A percentile compares a stretch with the other conserved stretches of the same genome.
Conservation (phyloP, 2,797 vertebrate genomes). For the Rhynchotus rufescens region DNA sequence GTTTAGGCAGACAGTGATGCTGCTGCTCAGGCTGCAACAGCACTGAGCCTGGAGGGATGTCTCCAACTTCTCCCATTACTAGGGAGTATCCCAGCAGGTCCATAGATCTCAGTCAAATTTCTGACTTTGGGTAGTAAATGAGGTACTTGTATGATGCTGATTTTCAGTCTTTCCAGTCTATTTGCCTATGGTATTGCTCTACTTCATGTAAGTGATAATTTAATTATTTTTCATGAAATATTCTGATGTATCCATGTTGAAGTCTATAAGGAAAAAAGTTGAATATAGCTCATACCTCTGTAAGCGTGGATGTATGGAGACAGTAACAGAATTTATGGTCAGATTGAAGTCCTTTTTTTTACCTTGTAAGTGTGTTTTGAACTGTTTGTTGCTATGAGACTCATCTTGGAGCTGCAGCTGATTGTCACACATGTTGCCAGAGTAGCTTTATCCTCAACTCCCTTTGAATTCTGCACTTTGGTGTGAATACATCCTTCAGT, state of each 20-base stretch:
- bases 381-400: neutral
- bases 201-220: neutral
- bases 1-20: neutral
- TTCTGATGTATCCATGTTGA: neutral
- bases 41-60: fast-evolving
- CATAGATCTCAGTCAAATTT: fast-evolving
- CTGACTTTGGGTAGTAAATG: neutral
- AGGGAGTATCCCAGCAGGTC: neutral
- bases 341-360: neutral
- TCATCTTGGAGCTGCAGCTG: neutral
- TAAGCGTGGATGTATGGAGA: neutral
- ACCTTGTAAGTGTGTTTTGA: neutral
- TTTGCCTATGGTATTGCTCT: neutral
- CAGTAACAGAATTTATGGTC: neutral
- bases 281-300: neutral
- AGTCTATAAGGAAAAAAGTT: neutral
- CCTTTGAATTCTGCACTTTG: neutral
- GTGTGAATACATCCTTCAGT: neutral
- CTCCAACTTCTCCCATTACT: neutral
- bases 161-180: neutral
- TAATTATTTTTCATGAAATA: neutral
- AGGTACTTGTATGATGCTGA: neutral
- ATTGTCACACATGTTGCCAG: neutral
- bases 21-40: neutral
- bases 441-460: neutral